Evolutionary conservation across 1,140 invertebrate genomes (phyloP), one percentile per base, ranked within the genome.

Genomic region (Drosophila funebris): DNA sequence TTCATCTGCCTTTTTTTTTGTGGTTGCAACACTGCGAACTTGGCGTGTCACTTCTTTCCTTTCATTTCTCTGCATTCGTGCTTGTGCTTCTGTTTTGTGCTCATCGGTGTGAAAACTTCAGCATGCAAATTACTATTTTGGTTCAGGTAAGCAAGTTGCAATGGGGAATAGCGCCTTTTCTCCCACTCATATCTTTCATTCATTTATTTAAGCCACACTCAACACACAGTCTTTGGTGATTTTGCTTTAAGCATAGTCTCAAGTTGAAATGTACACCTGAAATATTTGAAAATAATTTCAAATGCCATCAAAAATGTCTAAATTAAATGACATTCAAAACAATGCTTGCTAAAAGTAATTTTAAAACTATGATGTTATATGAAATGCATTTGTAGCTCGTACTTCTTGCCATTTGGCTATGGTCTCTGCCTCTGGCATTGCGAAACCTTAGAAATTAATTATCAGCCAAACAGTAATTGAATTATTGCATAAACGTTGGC

Each of bases 91-190:
- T 67, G 73, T 75, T 76, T 57, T 44, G 37, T 78, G 68, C 44
- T 75, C 68, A 78, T 58, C 73, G 76, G 56, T 72, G 76, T 63
- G 76, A 72, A 78, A 78, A 76, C 68, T 72, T 67, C 62, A 76
- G 76, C 68, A 78, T 78, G 73, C 61, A 78, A 78, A 78, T 76
- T 74, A 78, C 76, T 78, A 72, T 67, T 78, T 78, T 67, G 18
- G 50, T 43, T 52, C 66, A 56, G 53, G 71, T 9, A 27, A 39
- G 14, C 16, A 44, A 14, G 24, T 13, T n/a, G 43, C 13, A 31
- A n/a, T 13, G 6, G 14, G 13, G 54, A 16, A n/a, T 4, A 39
- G 29, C 11, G 14, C 11, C 14, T 14, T 7, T 24, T 18, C 31
- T 37, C 48, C 29, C 48, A 44, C 53, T n/a, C n/a, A 54, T 39